Evolutionary conservation across 2,888 invertebrate genomes (phyloP).

Genomic region (Agonum fuliginosum): DNA sequence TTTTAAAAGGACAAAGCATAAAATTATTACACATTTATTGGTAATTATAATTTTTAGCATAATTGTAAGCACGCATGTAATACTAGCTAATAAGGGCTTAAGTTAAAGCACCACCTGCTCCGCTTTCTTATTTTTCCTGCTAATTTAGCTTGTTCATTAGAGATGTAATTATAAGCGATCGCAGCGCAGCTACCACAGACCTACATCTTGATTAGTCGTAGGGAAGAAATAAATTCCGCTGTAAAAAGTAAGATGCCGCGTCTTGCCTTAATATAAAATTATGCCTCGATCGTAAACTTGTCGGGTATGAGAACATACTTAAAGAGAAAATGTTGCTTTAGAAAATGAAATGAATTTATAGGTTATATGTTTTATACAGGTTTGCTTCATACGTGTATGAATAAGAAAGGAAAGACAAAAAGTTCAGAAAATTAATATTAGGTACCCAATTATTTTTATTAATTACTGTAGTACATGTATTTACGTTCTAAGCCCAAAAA

Average conservation of each 20-base stretch:
- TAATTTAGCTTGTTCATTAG: slow-evolving; percentile 23
- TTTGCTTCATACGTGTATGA: neutral
- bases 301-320: slow-evolving; percentile 34
- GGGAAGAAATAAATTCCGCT: slow-evolving; percentile 34
- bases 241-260: slow-evolving; percentile 33
- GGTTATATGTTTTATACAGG: slow-evolving; percentile 1
- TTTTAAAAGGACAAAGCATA: too few relatives aligned
- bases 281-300: slow-evolving; percentile 40
- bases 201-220: slow-evolving; percentile 34
- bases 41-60: too few relatives aligned
- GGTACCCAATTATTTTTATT: too few relatives aligned
- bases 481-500: too few relatives aligned
- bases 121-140: neutral
- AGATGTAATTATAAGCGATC: slow-evolving; percentile 38
- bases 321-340: slow-evolving; percentile 29
- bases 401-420: too few relatives aligned
- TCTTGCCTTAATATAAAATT: slow-evolving; percentile 37
- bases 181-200: neutral
- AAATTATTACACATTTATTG: too few relatives aligned
- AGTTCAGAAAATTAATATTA: too few relatives aligned
- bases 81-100: too few relatives aligned
- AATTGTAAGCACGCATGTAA: too few relatives aligned
- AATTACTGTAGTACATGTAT: too few relatives aligned
- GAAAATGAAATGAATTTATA: slow-evolving; percentile 18
- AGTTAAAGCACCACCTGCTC: neutral